Evolutionary conservation across 2,797 vertebrate species (phyloP), one percentile per base, ranked within the genome.

Genomic region (Onychomys arenicola): DNA sequence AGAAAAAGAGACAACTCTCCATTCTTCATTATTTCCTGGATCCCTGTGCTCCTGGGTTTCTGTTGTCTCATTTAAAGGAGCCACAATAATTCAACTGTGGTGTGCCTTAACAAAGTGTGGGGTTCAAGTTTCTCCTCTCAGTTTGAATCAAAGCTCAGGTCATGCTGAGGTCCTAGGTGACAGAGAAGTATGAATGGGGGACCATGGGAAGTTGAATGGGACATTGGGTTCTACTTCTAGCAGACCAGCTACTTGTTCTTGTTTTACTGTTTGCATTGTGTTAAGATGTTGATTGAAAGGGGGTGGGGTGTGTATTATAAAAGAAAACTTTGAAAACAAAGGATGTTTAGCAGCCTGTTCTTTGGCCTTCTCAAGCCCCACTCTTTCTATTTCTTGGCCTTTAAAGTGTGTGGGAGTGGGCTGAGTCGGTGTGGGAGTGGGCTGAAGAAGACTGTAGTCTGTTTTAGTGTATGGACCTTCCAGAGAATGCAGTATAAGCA

Each of bases 11-110:
- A 73, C 55, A 27, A 40, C 32, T 67, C 63, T 13, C 12, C 3
- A 67, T 87, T 76, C 77, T 49, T 87, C 10, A 4, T 96, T 76
- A 55, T 65, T 95, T 85, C 2, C 75, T 94, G 6, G 59, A 91
- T 34, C 27, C 65, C 40, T 91, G 55, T 93, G 27, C 16, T 14
- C n/a, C 19, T 52, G 34, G 46, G 13, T 85, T 55, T 95, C 61
- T 73, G 0, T 82, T 86, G 0, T 78, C 83, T 95, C 57, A 67
- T 23, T 21, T 17, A 65, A 63, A 19, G 43, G 61, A 75, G 85
- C 9, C 61, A 84, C 23, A 83, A 0, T 92, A 57, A 83, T 90
- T 52, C 8, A 65, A 0, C 40, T 78, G 37, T 29, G 5, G 19
- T 55, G 21, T 85, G 6, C 84, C 90, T 82, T 90, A 80, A 76